Evolutionary conservation across 2,113 vertebrate species (phyloP).

Genomic region (Bambusicola thoracicus): DNA sequence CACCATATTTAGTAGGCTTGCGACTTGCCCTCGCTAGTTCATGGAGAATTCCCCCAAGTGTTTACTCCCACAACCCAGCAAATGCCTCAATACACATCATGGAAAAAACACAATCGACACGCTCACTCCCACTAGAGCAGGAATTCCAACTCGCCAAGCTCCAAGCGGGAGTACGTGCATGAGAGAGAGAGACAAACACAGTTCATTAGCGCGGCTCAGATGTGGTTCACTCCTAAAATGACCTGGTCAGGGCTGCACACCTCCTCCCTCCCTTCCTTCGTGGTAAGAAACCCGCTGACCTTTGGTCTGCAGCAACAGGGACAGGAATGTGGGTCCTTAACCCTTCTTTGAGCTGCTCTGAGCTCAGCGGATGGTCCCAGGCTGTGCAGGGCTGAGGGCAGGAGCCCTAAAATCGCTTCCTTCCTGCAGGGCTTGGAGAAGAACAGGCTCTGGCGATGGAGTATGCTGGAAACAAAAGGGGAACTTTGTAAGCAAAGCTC

Average conservation of each 20-base stretch:
- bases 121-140: conserved; percentile 79
- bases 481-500: not conserved
- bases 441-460: not conserved
- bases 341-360: conserved; percentile 16
- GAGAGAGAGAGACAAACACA: conserved; percentile 48
- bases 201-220: conserved; percentile 62
- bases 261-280: conserved; percentile 69
- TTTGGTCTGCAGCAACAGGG: conserved; percentile 43
- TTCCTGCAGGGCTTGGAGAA: not conserved
- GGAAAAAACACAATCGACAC: conserved; percentile 76
- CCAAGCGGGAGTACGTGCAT: conserved; percentile 50
- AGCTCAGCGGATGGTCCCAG: fast-evolving
- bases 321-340: conserved; percentile 68
- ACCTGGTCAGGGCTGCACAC: conserved; percentile 53
- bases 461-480: not conserved
- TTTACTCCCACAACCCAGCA: conserved; percentile 72
- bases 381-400: not conserved
- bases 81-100: conserved; percentile 79
- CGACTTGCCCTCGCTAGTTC: conserved; percentile 69
- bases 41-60: conserved; percentile 75
- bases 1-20: conserved; percentile 66
- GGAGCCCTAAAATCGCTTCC: not conserved
- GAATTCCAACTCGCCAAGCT: conserved; percentile 69
- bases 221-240: conserved; percentile 56
- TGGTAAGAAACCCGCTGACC: conserved; percentile 67